Base-by-base conservation (phyloP, 2,888 invertebrate species). In the Dasysyrphus tricinctus region DNA sequence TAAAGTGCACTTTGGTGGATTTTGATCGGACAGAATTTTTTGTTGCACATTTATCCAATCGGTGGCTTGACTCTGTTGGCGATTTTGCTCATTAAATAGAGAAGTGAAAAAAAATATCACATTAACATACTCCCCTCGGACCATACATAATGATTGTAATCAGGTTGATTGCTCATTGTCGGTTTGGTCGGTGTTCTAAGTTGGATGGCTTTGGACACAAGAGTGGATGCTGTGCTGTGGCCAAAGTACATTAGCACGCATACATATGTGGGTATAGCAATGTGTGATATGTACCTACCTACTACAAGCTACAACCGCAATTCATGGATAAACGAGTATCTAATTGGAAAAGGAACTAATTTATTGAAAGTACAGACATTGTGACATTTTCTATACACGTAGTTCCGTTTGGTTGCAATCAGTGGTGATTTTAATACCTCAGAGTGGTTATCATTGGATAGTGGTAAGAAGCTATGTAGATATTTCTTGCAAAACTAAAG, bases 291-390 rank as follows among this genome's bases (percentile, higher is more conserved):
- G 37, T 19, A 37, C 7, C 0, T 32, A 7, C 7, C 1, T 47
- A 5, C 16, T 19, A 42, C 7, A 14, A 67, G 19, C 19, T 37
- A 67, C 19, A 47, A 44, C 9, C 57, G 51, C 16, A 44, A 44
- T 47, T 80, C 49, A 37, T 65, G 49, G 57, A 73, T 9, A 49
- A 77, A 76, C 49, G 61, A 56, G 7, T 39, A n/a, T 61, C 67
- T 85, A 77, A 77, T 85, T 81, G 54, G 73, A 69, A 85, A 61
- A 85, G 84, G 76, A 81, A 81, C 81, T 77, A n/a, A 85, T 85
- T 85, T 74, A 85, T 85, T 85, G 61, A 81, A 73, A 69, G 42
- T 44, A 57, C 77, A 80, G 47, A 56, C 59, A 42, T 19, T 44
- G 47, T 56, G 61, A 56, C 42, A 24, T 37, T 67, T 51, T 5